phyloP scores from a whole-genome alignment of 2,113 vertebrate species.

The Nesogale talazaci region DNA sequence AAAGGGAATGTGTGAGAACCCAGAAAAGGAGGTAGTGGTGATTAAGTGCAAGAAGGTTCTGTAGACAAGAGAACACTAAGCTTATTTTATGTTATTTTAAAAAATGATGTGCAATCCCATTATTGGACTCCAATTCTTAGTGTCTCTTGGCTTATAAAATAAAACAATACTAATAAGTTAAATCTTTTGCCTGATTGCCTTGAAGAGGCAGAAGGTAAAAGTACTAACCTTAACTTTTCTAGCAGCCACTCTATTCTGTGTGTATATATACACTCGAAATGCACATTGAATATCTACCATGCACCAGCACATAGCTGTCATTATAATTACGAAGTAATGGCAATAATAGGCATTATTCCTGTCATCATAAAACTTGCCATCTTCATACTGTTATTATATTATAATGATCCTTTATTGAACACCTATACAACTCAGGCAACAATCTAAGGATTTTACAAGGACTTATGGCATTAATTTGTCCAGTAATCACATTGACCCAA shows the following conservation, averaged over 20 bases:
- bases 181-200: neutral
- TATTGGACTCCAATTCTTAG: neutral
- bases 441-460: neutral
- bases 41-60: neutral
- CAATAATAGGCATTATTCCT: neutral
- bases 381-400: neutral
- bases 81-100: neutral
- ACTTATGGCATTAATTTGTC: neutral
- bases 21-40: neutral
- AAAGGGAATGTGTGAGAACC: neutral
- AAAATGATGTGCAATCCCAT: neutral
- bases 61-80: too few species aligned
- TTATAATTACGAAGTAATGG: constrained; percentile 11
- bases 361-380: neutral
- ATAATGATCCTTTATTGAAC: neutral
- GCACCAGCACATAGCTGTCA: neutral
- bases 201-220: neutral
- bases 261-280: neutral
- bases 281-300: neutral
- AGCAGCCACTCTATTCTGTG: neutral
- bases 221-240: neutral
- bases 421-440: neutral
- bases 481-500: neutral
- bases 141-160: constrained; percentile 15
- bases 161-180: neutral